Evolutionary conservation across 1,140 invertebrate species (phyloP), one percentile per base, ranked within the genome.

Genomic region (Magallana ariakensis): DNA sequence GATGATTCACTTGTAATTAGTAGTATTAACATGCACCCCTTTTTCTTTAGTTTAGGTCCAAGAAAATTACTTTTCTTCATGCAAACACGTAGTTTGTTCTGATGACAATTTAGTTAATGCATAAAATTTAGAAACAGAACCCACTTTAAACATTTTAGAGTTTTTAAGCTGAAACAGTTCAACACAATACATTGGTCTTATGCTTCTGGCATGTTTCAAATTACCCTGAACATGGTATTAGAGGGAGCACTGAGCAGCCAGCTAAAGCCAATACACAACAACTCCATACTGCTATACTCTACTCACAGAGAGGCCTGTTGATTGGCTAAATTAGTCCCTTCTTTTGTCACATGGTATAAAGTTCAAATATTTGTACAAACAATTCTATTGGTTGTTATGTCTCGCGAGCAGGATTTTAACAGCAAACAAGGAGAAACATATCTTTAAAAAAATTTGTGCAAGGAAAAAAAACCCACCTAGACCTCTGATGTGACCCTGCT

Each of bases 281-380:
- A 10, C 66, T 75, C 22, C 66, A 75, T 75, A 75, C 66, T 26
- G 22, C 22, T 75, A 22, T 33, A 75, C 22, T 46, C 33, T 75
- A 33, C 66, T 75, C 66, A 75, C 10, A 75, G 66, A 75, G 9
- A 8, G 33, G 66, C 66, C 22, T 19, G 13, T 19, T 26, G 66
- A 75, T 75, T 75, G 66, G 66, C 66, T 75, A 13, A 5, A 46
- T 46, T 46, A 22, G 22, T 13, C 10, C 66, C 66, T 33, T 75
- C 66, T 26, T 75, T 75, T 75, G 66, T 75, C 66, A 75, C 66
- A 75, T 75, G 66, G 66, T 19, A 75, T 75, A 75, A 13, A 13
- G 66, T 75, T 75, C 66, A 75, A 75, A 33, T 26, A 75, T 75
- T 75, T 75, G 22, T 33, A 75, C 66, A 75, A 75, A 75, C 66